Evolutionary conservation across 2,797 vertebrate genomes (phyloP).

Genomic region (Paramormyrops hopkinsi): DNA sequence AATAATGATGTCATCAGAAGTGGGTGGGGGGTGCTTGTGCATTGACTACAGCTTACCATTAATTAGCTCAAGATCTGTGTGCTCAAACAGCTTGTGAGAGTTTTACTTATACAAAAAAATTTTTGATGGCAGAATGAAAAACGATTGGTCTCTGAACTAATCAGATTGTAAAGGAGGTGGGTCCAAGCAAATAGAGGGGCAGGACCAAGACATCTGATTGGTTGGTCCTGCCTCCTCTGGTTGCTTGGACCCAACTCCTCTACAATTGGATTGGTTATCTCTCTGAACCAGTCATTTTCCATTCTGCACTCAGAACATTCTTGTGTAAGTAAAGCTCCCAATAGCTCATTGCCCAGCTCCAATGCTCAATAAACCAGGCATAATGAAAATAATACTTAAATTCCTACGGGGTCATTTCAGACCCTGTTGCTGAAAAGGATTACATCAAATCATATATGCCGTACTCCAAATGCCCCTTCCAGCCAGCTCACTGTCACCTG

Average conservation of each 20-base stretch:
- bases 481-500: neutral
- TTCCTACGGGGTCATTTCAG: neutral
- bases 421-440: neutral
- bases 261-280: too few relatives aligned
- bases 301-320: too few relatives aligned
- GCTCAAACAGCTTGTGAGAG: neutral
- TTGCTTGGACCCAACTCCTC: too few relatives aligned
- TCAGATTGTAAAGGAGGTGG: too few relatives aligned
- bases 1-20: neutral
- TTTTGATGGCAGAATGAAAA: too few relatives aligned
- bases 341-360: neutral
- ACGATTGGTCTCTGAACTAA: too few relatives aligned
- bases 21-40: neutral
- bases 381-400: neutral
- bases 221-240: too few relatives aligned
- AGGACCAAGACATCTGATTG: too few relatives aligned
- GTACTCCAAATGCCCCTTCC: neutral
- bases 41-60: neutral
- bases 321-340: too few relatives aligned
- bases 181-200: too few relatives aligned
- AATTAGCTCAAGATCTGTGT: neutral
- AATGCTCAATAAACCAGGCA: neutral
- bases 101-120: too few relatives aligned
- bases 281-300: too few relatives aligned
- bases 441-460: neutral